Base-by-base conservation (phyloP, 2,797 vertebrate species). In the Myripristis murdjan region DNA sequence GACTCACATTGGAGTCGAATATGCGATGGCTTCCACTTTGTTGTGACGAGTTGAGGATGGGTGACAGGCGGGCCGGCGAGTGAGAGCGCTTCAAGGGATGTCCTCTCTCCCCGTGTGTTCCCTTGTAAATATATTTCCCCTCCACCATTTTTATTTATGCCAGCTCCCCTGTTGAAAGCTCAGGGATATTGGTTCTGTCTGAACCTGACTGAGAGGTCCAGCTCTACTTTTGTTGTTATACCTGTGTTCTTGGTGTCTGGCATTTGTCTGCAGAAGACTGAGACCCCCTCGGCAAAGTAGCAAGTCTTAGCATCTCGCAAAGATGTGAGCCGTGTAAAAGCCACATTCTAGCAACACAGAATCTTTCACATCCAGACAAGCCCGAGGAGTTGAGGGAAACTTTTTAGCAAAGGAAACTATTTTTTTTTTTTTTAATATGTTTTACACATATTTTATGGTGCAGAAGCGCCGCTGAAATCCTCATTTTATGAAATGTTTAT, bases 131-230 rank as follows among this genome's bases (percentile, higher is more conserved):
- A 64, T 35, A 80, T 88, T 70, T 80, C 72, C 70, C 63, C 80
- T 70, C 56, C 12, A 26, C 65, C 39, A 1, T 80, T 87, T 88
- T 81, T 83, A 71, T 88, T 87, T 83, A 80, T 87, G 73, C 77
- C 87, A 53, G 67, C 73, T 80, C 74, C 72, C 68, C 62, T 73
- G 75, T 75, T 75, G 68, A 76, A 85, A 55, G 71, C 82, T 84
- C 57, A 33, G 75, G 76, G 87, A 91, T 91, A 91, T 90, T 88
- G 89, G 72, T 82, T 88, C 79, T 81, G 84, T 92, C 84, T 83
- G 75, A 88, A 82, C 66, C 72, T 59, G 80, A 88, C 78, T 74
- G 71, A 84, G 66, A 82, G 74, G 85, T 77, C 83, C 77, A 48
- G 75, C 54, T 75, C 75, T 44, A 54, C 69, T 64, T 83, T 82